Evolutionary conservation across 2,888 invertebrate species (phyloP).

Genomic region (Pomacea canaliculata): DNA sequence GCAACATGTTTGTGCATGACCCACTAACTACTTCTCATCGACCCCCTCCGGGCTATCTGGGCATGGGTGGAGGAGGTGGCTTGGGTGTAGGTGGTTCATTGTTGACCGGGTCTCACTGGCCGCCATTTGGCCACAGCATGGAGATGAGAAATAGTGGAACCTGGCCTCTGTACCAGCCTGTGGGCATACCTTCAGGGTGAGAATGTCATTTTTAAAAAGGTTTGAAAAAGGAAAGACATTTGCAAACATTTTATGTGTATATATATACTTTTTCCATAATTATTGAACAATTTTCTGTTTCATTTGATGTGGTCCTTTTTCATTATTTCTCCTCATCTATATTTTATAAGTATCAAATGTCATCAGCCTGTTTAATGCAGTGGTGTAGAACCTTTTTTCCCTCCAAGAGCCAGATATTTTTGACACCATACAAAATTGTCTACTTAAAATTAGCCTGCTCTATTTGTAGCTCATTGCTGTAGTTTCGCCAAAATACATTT

Average conservation of each 20-base stretch:
- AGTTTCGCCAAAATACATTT: no score
- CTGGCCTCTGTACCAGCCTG: constrained; percentile 27
- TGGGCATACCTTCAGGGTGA: constrained; percentile 20
- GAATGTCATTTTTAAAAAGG: neutral
- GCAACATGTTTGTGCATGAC: constrained; percentile 2
- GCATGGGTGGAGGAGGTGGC: neutral
- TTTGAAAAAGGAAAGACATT: no score
- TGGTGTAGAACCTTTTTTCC: no score
- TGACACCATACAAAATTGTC: no score
- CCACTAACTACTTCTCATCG: neutral
- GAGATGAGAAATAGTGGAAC: constrained; percentile 25
- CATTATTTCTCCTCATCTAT: no score
- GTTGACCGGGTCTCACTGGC: neutral
- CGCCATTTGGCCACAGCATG: constrained; percentile 13
- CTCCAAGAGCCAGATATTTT: no score
- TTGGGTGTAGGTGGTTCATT: constrained; percentile 1
- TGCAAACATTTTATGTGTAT: neutral
- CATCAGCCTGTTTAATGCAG: no score
- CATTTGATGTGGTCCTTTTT: no score
- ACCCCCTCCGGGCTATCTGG: constrained; percentile 8
- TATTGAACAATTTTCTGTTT: no score
- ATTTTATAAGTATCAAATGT: no score
- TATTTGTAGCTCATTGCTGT: no score
- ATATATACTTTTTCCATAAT: neutral
- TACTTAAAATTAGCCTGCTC: no score